Evolutionary conservation across 2,888 invertebrate genomes (phyloP).

Genomic region (Epistrophe eligans): DNA sequence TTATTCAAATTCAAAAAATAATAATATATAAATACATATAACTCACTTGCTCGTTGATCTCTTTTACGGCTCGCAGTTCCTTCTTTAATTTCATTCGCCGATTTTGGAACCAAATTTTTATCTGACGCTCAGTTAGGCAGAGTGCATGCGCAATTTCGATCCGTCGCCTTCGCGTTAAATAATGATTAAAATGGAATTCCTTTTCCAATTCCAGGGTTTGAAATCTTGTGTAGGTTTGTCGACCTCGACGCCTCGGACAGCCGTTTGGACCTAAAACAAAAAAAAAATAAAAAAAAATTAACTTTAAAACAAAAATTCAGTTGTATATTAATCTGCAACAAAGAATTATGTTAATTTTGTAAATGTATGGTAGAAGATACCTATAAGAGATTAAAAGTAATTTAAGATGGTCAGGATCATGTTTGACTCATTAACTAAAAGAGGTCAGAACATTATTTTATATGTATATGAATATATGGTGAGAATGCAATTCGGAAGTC

Average conservation of each 20-base stretch:
- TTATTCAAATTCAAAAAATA: conserved; percentile 38
- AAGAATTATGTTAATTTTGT: conserved; percentile 26
- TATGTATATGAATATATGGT: neutral
- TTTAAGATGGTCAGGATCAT: conserved; percentile 41
- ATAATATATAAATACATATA: neutral
- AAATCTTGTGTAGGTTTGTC: conserved; percentile 99
- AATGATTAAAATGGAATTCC: conserved; percentile 99
- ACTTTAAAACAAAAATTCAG: conserved; percentile 30
- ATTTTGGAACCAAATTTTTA: conserved; percentile 99
- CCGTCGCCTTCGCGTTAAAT: conserved; percentile 96
- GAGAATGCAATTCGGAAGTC: neutral
- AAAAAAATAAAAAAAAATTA: conserved; percentile 77
- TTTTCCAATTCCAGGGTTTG: conserved; percentile 99
- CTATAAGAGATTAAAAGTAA: conserved; percentile 28
- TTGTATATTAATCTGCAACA: conserved; percentile 40
- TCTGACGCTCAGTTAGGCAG: conserved; percentile 97
- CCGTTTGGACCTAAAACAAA: conserved; percentile 94
- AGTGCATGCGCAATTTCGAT: conserved; percentile 99
- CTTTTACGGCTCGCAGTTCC: conserved; percentile 96
- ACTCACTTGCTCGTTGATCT: conserved; percentile 93
- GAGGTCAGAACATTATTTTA: conserved; percentile 6
- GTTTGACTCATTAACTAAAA: conserved; percentile 37
- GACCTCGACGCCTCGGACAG: conserved; percentile 95
- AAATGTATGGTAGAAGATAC: neutral
- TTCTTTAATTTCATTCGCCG: conserved; percentile 98